These are phyloP conservation scores for Coleophora flavipennella DNA, from an alignment of 2,888 invertebrate species.

Conservation along the genomic window DNA sequence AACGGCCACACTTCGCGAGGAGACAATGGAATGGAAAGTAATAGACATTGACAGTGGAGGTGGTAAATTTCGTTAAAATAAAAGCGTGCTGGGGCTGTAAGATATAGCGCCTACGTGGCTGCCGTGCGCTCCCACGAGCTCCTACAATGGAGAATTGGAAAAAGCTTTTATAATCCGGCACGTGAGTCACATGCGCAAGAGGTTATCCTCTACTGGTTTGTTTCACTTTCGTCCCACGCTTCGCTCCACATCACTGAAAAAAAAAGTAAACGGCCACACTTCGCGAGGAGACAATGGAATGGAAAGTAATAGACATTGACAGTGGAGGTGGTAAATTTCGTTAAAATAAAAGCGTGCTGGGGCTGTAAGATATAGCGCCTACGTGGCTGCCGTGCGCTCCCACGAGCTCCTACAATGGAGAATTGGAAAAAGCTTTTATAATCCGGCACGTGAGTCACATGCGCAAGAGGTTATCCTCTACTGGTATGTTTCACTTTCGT, in stretches of 20 bases:
- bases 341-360: conserved; percentile 70
- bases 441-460: conserved; percentile 70
- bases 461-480: conserved; percentile 46
- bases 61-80: conserved; percentile 72
- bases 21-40: conserved; percentile 69
- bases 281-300: conserved; percentile 58
- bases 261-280: too few relatives aligned
- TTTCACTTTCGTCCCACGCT: too few relatives aligned
- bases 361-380: conserved; percentile 69
- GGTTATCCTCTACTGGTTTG: too few relatives aligned
- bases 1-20: conserved; percentile 40
- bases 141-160: too few relatives aligned
- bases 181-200: conserved; percentile 9
- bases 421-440: conserved; percentile 74
- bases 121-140: conserved; percentile 54
- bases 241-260: too few relatives aligned
- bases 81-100: conserved; percentile 66
- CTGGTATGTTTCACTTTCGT: too few relatives aligned
- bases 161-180: too few relatives aligned
- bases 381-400: conserved; percentile 65
- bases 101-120: conserved; percentile 72
- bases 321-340: conserved; percentile 65
- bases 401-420: conserved; percentile 60
- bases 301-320: conserved; percentile 68
- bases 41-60: conserved; percentile 64